Evolutionary conservation across 2,888 invertebrate genomes (phyloP), one percentile per base, ranked within the genome.

Genomic region (Idaea dimidiata): DNA sequence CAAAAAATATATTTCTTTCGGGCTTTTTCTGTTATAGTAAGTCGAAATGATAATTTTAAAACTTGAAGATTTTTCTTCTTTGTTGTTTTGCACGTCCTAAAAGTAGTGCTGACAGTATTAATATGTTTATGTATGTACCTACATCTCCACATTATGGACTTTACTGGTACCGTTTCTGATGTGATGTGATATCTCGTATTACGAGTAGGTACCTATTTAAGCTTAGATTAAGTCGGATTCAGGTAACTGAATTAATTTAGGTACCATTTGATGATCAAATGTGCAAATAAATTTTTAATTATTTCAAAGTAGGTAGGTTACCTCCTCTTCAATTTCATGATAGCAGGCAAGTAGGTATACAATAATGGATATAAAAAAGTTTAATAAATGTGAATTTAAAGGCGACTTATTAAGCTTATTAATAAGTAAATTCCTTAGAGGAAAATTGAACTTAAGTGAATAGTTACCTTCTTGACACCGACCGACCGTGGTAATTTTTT

Each of bases 141-240:
- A 7, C 16, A 71, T 75, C 75, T 79, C 76, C 76, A 79, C 73
- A 72, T 78, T 81, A 82, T 81, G 78, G 81, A 81, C 78, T 78
- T 79, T 79, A 76, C 73, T 77, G 80, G 84, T 83, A 83, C 82
- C 84, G 84, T 83, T 84, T 84, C 79, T 77, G 24, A 24, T 80
- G 79, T 77, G 24, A 24, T 80, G 79, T 82, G 87, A 88, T 86
- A 86, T 86, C 80, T 72, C 75, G 79, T 24, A 24, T 24, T 24
- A 24, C 24, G 5, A 24, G 24, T 5, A n/a, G n/a, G n/a, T n/a
- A n/a, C 24, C 24, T 24, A 24, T 24, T 5, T 88, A 89, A 88
- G 86, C 88, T 77, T 78, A 85, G 89, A 87, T 89, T 88, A 87
- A 86, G 85, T 77, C 80, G 85, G 88, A 83, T 87, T 81, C n/a